phyloP scores from a whole-genome alignment of 1,140 invertebrate species.

The Lasioglossum baleicum region DNA sequence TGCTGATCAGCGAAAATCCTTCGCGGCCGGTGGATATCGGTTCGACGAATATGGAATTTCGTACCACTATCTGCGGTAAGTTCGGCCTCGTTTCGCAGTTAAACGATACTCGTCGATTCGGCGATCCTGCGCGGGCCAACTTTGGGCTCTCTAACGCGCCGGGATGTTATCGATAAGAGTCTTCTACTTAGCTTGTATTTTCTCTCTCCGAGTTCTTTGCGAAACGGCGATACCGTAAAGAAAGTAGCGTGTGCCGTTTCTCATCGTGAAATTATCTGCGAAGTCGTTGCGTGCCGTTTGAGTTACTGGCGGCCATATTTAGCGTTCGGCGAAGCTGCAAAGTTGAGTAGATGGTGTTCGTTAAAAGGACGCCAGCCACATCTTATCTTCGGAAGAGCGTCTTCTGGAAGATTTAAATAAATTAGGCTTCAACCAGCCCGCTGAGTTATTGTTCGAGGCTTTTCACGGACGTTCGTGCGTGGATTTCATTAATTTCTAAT shows the following conservation, averaged over 20 bases:
- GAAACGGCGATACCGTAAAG: neutral
- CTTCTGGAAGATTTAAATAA: too few species aligned
- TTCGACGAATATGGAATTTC: constrained; percentile 18
- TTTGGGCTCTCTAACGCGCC: neutral
- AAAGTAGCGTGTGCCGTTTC: neutral
- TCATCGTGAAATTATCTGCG: neutral
- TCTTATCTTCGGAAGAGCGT: too few species aligned
- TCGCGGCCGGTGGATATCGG: neutral
- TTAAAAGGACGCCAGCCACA: too few species aligned
- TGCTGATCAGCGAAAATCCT: constrained; percentile 15
- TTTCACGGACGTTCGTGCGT: too few species aligned
- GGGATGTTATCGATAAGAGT: neutral
- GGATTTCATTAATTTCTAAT: too few species aligned
- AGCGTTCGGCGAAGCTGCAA: neutral
- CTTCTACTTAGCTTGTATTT: neutral
- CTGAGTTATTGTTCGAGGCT: neutral
- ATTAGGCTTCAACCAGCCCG: neutral
- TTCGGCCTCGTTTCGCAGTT: neutral
- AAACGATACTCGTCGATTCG: neutral
- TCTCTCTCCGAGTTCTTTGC: neutral
- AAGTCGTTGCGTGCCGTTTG: neutral
- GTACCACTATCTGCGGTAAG: neutral
- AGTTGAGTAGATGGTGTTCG: too few species aligned
- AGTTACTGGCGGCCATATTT: neutral
- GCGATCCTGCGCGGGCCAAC: too few species aligned